Evolutionary conservation across 1,140 invertebrate genomes (phyloP).

Genomic region (Drusus annulatus): DNA sequence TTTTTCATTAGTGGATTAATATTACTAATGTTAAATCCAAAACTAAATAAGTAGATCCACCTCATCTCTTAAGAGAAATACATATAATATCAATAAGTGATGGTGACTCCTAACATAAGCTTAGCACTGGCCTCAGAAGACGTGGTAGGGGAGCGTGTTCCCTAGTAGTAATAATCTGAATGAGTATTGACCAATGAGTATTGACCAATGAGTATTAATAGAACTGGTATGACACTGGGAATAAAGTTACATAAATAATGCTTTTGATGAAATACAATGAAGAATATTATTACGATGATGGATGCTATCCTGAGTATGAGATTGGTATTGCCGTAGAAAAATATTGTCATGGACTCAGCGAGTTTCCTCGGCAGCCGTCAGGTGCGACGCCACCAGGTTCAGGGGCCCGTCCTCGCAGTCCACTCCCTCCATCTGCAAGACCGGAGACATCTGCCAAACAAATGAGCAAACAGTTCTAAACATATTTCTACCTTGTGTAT

Average conservation of each 20-base stretch:
- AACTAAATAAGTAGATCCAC: conserved; percentile 41
- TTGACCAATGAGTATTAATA: conserved; percentile 51
- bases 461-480: not conserved
- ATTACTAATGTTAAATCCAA: conserved; percentile 47
- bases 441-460: conserved; percentile 51
- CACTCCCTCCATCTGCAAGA: conserved; percentile 63
- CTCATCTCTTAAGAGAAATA: conserved; percentile 44
- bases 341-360: conserved; percentile 61
- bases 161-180: conserved; percentile 18
- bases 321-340: conserved; percentile 23
- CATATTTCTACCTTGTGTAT: no score
- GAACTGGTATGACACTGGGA: conserved; percentile 40
- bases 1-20: conserved; percentile 53
- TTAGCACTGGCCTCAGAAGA: conserved; percentile 53
- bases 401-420: conserved; percentile 70
- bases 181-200: conserved; percentile 46
- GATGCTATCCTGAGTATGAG: conserved; percentile 2
- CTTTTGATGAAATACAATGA: conserved; percentile 20
- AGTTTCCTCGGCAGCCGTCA: conserved; percentile 66
- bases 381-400: conserved; percentile 69
- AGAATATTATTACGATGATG: conserved; percentile 17
- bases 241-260: conserved; percentile 41
- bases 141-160: not conserved
- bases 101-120: conserved; percentile 36
- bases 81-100: conserved; percentile 39